A percentile compares a stretch with the other conserved stretches of the same genome.
Evolutionary conservation across 1,140 invertebrate genomes (phyloP).

Genomic region (Paraescarpia echinospica): DNA sequence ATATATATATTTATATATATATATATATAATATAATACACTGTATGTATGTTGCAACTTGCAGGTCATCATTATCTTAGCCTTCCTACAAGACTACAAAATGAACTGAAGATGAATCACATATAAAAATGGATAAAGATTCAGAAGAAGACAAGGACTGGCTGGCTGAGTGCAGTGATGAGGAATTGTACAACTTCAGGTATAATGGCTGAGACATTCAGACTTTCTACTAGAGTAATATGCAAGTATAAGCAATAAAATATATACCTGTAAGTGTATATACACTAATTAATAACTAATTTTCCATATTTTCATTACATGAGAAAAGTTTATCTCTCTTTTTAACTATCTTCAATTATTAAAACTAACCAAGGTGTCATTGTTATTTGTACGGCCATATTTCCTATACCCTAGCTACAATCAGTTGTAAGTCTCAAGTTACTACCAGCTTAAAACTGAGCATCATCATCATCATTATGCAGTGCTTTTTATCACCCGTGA

Average conservation of each 20-base stretch:
- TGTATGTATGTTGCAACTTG: too few species aligned
- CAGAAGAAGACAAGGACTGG: background rate
- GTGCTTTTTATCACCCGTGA: too few species aligned
- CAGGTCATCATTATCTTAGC: too few species aligned
- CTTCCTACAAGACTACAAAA: background rate
- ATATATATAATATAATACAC: too few species aligned
- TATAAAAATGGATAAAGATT: background rate
- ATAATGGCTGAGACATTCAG: background rate
- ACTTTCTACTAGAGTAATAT: background rate
- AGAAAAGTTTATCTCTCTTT: background rate
- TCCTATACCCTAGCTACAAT: too few species aligned
- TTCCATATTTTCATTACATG: background rate
- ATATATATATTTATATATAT: too few species aligned
- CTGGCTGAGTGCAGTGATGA: background rate
- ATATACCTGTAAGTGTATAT: too few species aligned
- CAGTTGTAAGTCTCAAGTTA: too few species aligned
- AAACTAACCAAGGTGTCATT: background rate
- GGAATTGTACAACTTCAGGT: background rate
- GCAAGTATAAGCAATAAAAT: background rate
- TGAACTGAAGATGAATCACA: background rate
- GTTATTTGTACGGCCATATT: too few species aligned
- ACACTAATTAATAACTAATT: background rate
- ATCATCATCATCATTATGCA: too few species aligned
- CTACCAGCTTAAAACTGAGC: too few species aligned
- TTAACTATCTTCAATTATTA: background rate